Conservation (phyloP, 2,797 vertebrate genomes). For the Myotis planiceps region DNA sequence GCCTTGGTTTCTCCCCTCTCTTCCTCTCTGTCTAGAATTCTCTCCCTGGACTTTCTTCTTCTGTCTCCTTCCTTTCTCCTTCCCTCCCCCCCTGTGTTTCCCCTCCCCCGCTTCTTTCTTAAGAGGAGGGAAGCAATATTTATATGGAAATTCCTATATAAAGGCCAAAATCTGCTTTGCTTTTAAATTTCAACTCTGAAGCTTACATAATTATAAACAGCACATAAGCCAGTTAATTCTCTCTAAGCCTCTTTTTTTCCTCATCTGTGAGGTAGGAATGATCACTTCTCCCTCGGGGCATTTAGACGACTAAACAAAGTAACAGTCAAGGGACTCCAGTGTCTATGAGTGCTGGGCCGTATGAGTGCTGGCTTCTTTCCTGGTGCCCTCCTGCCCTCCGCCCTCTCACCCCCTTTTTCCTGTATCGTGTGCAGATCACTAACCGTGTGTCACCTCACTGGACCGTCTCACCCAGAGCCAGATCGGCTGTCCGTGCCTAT, state of each 20-base stretch:
- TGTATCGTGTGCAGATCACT: background rate
- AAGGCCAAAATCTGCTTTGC: background rate
- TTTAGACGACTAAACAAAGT: too few relatives aligned
- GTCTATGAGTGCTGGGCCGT: background rate
- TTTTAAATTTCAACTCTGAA: background rate
- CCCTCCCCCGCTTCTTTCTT: background rate
- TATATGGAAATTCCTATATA: background rate
- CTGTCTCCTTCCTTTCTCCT: too few relatives aligned
- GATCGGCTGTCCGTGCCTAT: rapidly evolving
- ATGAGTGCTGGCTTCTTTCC: rapidly evolving
- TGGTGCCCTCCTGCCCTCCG: rapidly evolving
- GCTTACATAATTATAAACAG: background rate
- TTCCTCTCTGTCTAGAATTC: background rate
- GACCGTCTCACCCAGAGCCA: background rate
- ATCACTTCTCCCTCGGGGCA: background rate
- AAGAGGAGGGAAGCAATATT: background rate
- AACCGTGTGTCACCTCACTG: rapidly evolving
- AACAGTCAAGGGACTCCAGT: rapidly evolving
- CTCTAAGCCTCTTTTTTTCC: background rate
- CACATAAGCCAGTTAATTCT: background rate
- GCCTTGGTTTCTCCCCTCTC: background rate
- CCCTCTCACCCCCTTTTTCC: background rate
- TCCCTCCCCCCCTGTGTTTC: rapidly evolving
- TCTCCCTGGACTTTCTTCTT: too few relatives aligned
- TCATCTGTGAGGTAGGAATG: background rate